Evolutionary conservation across 2,113 vertebrate species (phyloP), one percentile per base, ranked within the genome.

Genomic region (Ariopsis seemanni): DNA sequence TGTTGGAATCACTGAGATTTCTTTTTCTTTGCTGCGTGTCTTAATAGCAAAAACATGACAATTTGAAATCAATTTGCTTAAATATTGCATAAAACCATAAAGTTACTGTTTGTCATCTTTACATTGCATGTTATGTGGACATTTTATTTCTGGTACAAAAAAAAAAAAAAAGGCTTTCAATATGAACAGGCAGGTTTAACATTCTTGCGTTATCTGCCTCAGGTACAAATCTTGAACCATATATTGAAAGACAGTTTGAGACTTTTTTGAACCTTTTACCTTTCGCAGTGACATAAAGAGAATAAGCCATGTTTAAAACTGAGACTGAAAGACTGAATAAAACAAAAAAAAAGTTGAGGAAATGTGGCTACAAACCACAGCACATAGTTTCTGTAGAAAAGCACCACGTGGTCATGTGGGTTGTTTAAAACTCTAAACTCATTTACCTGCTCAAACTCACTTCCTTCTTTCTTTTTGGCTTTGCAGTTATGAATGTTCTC

Each of bases 401-500:
- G 82, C 20, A 82, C 27, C 77, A 69, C 12, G n/a, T 71, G 62
- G 52, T 10, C n/a, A 6, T 81, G 65, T 72, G 74, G 60, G 30
- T 58, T 86, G 52, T 63, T 83, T 63, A 48, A 15, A 55, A 53
- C 42, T 77, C 30, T 63, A 62, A 81, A 42, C 52, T 52, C 48
- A 7, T 86, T 79, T 90, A 87, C 79, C 34, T 91, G 62, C 48
- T 57, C 10, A 62, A 25, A 93, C 91, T 89, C 77, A 93, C 93
- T 93, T 92, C 92, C 88, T 81, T 91, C 88, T 58, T 87, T 91
- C 88, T 42, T 87, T 69, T 27, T 65, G 12, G 62, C 42, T 48
- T 53, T 50, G 22, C 10, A 86, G 50, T 53, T 0, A 5, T 53
- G 42, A 87, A 90, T 84, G 93, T 93, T 93, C 91, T 93, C 87